These are phyloP conservation scores for Oedothorax gibbosus DNA, from an alignment of 1,140 invertebrate species.

Conservation along the genomic window DNA sequence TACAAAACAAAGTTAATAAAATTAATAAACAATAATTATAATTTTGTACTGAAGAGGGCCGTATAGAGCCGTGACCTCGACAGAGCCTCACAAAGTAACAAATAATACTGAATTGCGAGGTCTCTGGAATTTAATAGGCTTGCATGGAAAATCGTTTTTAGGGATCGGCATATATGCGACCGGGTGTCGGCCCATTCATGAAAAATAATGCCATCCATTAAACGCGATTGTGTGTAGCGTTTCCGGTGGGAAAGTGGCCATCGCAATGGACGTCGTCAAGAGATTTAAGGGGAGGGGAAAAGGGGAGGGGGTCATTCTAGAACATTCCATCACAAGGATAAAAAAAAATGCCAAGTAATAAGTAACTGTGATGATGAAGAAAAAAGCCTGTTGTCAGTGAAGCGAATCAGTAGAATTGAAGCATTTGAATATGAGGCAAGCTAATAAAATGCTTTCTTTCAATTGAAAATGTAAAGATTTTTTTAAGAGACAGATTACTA, in stretches of 20 bases:
- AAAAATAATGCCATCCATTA: constrained; percentile 58
- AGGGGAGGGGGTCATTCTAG: background rate
- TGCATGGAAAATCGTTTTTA: too few relatives aligned
- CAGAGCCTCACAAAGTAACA: too few relatives aligned
- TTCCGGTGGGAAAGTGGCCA: constrained; percentile 56
- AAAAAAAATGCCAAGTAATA: background rate
- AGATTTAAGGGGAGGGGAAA: background rate
- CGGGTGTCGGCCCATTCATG: constrained; percentile 31
- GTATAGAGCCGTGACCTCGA: too few relatives aligned
- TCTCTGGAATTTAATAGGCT: too few relatives aligned
- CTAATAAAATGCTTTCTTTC: background rate
- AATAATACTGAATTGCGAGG: too few relatives aligned
- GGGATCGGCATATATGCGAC: background rate
- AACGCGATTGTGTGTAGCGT: constrained; percentile 28
- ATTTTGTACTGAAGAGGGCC: too few relatives aligned
- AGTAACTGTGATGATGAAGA: background rate
- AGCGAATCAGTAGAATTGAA: too few relatives aligned
- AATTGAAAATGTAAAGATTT: background rate
- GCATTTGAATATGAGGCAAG: background rate
- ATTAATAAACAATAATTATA: too few relatives aligned
- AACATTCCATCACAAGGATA: background rate
- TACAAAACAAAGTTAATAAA: too few relatives aligned
- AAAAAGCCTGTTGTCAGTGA: background rate
- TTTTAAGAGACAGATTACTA: background rate
- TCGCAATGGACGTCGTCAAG: constrained; percentile 47